Evolutionary conservation across 2,888 invertebrate species (phyloP).

Genomic region (Drosophila pegasa): DNA sequence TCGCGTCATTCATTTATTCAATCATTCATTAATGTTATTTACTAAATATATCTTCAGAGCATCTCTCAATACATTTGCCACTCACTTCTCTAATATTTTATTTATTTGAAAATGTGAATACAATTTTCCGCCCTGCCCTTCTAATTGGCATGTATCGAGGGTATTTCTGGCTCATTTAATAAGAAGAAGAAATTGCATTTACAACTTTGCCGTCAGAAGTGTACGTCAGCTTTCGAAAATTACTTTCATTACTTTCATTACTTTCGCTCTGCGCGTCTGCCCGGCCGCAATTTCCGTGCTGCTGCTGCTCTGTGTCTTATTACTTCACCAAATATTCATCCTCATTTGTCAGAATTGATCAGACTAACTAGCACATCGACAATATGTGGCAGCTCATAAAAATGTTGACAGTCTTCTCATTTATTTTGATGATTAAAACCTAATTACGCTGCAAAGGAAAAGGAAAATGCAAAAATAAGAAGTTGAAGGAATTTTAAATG

Average conservation of each 20-base stretch:
- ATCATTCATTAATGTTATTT: neutral
- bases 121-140: neutral
- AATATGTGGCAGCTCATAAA: constrained; percentile 27
- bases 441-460: constrained; percentile 61
- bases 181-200: constrained; percentile 12
- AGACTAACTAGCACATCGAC: constrained; percentile 27
- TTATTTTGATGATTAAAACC: constrained; percentile 72
- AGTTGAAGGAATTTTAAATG: constrained; percentile 73
- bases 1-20: too few relatives aligned
- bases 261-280: constrained; percentile 15
- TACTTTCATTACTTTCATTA: constrained; percentile 52
- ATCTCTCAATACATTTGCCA: neutral
- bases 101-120: neutral
- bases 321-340: constrained; percentile 29
- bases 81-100: neutral
- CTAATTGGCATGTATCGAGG: neutral
- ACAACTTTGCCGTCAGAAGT: constrained; percentile 2
- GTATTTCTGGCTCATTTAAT: constrained; percentile 18
- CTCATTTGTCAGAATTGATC: constrained; percentile 74
- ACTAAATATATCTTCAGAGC: too few relatives aligned
- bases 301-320: constrained; percentile 15
- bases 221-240: constrained; percentile 40
- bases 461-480: constrained; percentile 18
- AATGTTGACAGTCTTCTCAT: constrained; percentile 37
- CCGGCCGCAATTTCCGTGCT: neutral